Percentiles rank a stretch among this genome's conserved stretches.
Evolutionary conservation across 2,888 invertebrate genomes (phyloP).

Genomic region (Strigamia crassipes): DNA sequence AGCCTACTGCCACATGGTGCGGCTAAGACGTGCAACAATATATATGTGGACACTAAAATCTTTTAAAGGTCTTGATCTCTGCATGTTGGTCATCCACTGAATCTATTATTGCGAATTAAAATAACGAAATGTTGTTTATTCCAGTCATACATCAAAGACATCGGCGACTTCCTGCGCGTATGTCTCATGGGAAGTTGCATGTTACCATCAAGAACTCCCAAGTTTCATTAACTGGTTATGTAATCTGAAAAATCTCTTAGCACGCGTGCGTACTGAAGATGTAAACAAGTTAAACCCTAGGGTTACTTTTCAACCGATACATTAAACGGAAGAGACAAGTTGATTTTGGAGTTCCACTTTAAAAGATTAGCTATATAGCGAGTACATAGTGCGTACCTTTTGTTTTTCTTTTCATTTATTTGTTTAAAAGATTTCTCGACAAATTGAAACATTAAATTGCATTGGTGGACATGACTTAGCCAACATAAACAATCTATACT

Average conservation of each 20-base stretch:
- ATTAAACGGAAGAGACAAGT: not conserved
- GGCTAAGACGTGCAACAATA: no score
- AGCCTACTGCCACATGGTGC: no score
- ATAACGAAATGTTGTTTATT: not conserved
- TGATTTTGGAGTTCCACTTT: not conserved
- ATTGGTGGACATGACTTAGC: no score
- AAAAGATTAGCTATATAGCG: not conserved
- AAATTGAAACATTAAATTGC: no score
- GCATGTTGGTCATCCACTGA: no score
- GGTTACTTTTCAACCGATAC: not conserved
- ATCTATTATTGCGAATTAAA: no score
- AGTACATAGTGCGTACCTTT: no score
- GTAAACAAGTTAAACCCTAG: not conserved
- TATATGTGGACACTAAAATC: no score
- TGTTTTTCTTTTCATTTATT: no score
- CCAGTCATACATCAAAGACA: not conserved
- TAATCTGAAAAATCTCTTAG: not conserved
- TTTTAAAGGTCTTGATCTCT: no score
- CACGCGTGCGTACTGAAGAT: not conserved
- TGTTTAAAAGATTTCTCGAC: no score
- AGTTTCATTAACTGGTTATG: constrained; percentile 3
- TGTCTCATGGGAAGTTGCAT: not conserved
- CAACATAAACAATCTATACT: no score
- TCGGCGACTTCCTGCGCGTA: not conserved
- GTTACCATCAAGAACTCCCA: not conserved